Conservation (phyloP, 2,888 invertebrate species). For the Caenorhabditis plicata region DNA sequence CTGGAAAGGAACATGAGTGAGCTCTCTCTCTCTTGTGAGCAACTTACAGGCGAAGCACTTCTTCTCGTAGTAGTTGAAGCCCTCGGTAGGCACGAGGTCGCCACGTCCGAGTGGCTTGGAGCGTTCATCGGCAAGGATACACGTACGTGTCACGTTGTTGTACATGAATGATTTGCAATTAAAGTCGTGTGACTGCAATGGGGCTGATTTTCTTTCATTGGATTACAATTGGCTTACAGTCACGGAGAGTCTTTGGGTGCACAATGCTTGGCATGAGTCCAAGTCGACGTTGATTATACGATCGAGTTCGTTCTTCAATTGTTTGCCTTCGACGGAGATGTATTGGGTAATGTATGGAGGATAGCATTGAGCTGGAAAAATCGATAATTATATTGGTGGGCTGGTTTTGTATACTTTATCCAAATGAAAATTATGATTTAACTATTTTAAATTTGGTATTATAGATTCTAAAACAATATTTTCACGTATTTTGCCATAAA, state of each 20-base stretch:
- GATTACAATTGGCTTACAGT: constrained; percentile 30
- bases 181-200: constrained; percentile 58
- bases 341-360: constrained; percentile 65
- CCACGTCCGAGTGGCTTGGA: constrained; percentile 62
- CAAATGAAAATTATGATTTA: too few species aligned
- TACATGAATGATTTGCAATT: constrained; percentile 66
- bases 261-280: constrained; percentile 60
- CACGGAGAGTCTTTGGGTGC: constrained; percentile 60
- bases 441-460: too few species aligned
- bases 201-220: background rate
- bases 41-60: constrained; percentile 65
- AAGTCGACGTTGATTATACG: constrained; percentile 58
- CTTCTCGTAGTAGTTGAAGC: constrained; percentile 65
- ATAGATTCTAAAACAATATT: too few species aligned
- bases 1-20: too few species aligned
- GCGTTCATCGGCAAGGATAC: constrained; percentile 63
- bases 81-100: constrained; percentile 50
- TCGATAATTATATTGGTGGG: too few species aligned
- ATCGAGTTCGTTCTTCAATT: constrained; percentile 60
- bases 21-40: too few species aligned
- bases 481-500: too few species aligned
- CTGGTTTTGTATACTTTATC: too few species aligned
- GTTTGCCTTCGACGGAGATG: constrained; percentile 61
- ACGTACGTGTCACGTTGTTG: constrained; percentile 56
- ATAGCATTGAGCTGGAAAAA: constrained; percentile 62